Evolutionary conservation across 2,797 vertebrate species (phyloP).

Genomic region (Streptopelia turtur): DNA sequence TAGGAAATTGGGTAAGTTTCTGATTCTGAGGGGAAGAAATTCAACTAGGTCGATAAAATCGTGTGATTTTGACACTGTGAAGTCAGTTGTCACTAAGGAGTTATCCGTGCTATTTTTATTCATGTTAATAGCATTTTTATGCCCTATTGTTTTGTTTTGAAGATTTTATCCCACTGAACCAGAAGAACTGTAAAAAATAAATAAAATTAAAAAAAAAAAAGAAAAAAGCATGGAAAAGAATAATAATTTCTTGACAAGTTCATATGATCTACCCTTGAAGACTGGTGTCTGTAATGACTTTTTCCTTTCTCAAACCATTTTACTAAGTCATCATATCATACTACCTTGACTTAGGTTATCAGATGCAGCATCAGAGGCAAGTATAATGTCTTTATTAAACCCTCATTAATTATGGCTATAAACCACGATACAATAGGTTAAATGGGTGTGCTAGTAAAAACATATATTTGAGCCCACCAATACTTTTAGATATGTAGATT

Average conservation of each 20-base stretch:
- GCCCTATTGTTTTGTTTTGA: conserved; percentile 68
- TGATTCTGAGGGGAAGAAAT: conserved; percentile 70
- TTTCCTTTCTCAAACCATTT: conserved; percentile 28
- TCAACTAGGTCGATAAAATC: conserved; percentile 73
- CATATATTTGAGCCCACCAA: neutral
- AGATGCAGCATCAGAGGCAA: neutral
- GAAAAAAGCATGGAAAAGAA: neutral
- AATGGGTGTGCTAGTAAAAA: neutral
- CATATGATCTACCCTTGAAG: neutral
- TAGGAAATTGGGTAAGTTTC: conserved; percentile 66
- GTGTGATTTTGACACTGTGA: conserved; percentile 68
- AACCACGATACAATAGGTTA: neutral
- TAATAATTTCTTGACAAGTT: neutral
- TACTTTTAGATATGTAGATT: neutral
- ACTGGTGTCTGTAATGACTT: neutral
- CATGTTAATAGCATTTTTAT: conserved; percentile 72
- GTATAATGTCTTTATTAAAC: neutral
- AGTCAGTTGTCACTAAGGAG: conserved; percentile 69
- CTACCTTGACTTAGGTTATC: neutral
- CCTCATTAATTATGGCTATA: neutral
- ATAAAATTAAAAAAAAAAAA: too few relatives aligned
- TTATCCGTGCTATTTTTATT: conserved; percentile 65
- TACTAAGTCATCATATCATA: neutral
- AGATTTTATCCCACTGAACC: conserved; percentile 58
- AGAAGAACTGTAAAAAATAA: neutral